Percentiles rank a stretch among this genome's conserved stretches.
Evolutionary conservation across 2,797 vertebrate species (phyloP).

Genomic region (Podargus strigoides): DNA sequence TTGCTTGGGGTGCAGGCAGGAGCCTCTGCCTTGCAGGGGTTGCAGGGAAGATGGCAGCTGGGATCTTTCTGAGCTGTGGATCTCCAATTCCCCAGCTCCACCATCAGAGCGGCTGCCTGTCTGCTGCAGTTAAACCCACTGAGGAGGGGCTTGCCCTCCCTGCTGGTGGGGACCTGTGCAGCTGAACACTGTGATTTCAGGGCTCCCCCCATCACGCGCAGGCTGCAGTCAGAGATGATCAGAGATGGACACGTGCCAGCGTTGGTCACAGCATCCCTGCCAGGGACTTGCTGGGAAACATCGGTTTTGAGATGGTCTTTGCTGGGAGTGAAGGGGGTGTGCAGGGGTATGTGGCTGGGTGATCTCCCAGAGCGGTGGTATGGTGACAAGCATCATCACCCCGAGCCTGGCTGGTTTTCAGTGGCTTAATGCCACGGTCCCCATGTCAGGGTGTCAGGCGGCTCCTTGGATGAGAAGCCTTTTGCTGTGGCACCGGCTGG

Average conservation of each 20-base stretch:
- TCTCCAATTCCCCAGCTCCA: not conserved
- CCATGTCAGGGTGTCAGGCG: not conserved
- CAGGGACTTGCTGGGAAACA: accelerated
- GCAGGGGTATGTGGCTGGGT: accelerated
- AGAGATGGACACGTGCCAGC: accelerated
- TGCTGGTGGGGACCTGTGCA: accelerated
- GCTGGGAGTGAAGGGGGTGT: not conserved
- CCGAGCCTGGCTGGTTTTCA: not conserved
- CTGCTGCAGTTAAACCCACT: not conserved
- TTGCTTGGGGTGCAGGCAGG: not conserved
- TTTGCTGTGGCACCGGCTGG: not conserved
- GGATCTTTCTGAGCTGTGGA: not conserved
- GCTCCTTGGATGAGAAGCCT: not conserved
- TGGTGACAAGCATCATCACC: not conserved
- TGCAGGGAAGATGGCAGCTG: accelerated
- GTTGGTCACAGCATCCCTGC: not conserved
- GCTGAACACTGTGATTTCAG: not conserved
- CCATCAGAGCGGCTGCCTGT: accelerated
- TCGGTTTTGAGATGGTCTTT: not conserved
- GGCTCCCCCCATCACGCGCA: not conserved
- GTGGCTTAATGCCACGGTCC: not conserved
- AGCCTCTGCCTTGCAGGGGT: not conserved
- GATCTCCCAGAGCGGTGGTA: not conserved
- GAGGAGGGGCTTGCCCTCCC: not conserved
- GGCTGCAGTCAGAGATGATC: not conserved